Evolutionary conservation across 2,113 vertebrate genomes (phyloP), one percentile per base, ranked within the genome.

Genomic region (Archocentrus centrarchus): DNA sequence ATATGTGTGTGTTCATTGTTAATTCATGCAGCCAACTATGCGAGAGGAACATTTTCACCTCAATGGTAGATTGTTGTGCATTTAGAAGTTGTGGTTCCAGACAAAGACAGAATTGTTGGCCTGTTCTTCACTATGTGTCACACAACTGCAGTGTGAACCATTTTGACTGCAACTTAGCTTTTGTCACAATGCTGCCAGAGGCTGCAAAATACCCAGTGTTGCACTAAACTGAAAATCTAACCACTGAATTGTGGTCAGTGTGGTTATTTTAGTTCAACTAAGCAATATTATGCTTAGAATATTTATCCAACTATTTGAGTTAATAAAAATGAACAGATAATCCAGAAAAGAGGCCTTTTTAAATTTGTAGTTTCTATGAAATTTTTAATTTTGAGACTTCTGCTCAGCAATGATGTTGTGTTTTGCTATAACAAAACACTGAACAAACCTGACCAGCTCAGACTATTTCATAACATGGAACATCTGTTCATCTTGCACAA

Each of bases 21-120:
- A 83, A 86, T 88, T 88, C 88, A 92, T 89, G 76, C 79, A 27
- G 7, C 57, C 76, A 81, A 55, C 83, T 76, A 62, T 85, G 88
- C 17, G 84, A 86, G 86, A 86, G 50, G 53, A 83, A 82, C 75
- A 87, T 70, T 90, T 79, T 82, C 90, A 91, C 92, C 88, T 93
- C 92, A 93, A 88, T 93, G 70, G 80, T 59, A 92, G 66, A 93
- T 85, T 94, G 92, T 94, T 93, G 86, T 84, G 79, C 64, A 55
- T 66, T 86, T 75, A 77, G 50, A 76, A 55, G 24, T 75, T 17
- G 27, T 58, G 30, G 15, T 70, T 44, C 41, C 83, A 82, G 50
- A 95, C 94, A 95, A 91, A 93, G 90, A 81, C 82, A 73, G 44
- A 66, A 35, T 84, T 92, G 87, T 94, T 81, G 64, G 84, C 62